Base-by-base conservation (phyloP, 2,113 vertebrate genomes). In the Spermophilus dauricus region DNA sequence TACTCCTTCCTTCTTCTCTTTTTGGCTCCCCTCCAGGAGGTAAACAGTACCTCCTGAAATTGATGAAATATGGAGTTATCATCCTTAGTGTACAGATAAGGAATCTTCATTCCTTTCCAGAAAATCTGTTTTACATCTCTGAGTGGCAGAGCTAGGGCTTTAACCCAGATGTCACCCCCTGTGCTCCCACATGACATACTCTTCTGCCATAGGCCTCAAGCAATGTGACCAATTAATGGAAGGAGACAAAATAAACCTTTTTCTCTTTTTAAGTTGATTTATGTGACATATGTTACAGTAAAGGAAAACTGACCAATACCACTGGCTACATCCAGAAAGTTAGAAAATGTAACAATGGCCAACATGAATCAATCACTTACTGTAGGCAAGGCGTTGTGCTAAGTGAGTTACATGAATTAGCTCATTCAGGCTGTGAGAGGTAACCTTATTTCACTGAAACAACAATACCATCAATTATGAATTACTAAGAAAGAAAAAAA, bases 401-500 rank as follows among this genome's bases (percentile, higher is more conserved):
- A 8, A 26, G 32, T 11, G 51, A 48, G n/a, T 69, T 22, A 16
- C 48, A 0, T 3, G 70, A 34, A 80, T 61, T 42, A 56, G 42
- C 73, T 67, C 69, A 28, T 37, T n/a, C 28, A n/a, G 30, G 13
- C 56, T 63, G 30, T 24, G 30, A 89, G 56, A 93, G 56, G 65
- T 7, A 14, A 39, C 39, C 24, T 24, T 51, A 86, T 88, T 70
- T 88, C 67, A 70, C 10, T 30, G 48, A 85, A 12, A 72, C 10
- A 48, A 67, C 24, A 20, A 18, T 26, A 56, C 58, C 81, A 42
- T n/a, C 37, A 16, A 26, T 34, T 63, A 30, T 28, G 58, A 69
- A 72, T 58, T 87, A 69, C 22, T 26, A 87, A 80, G 94, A 92
- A 94, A 95, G 51, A 63, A 73, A 61, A 65, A n/a, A 72, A 73